Evolutionary conservation across 1,140 invertebrate genomes (phyloP), one percentile per base, ranked within the genome.

Genomic region (Drosophila nigrodunni): DNA sequence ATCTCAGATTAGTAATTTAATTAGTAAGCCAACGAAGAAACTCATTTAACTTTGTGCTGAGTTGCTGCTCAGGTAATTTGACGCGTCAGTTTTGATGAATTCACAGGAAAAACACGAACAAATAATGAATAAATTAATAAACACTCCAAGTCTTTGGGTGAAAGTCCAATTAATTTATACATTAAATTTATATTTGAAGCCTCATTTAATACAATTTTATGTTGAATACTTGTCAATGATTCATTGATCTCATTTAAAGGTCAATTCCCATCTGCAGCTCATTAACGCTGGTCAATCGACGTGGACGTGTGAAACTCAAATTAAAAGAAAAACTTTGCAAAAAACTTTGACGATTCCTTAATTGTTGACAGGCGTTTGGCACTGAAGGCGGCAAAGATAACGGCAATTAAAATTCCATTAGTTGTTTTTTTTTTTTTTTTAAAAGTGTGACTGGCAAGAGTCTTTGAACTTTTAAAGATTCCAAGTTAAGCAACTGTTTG

Each of bases 1-100:
- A 70, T 70, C 75, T 62, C 50, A 67, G 66, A 70, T 74, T 74
- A 69, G 59, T 79, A 72, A 85, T 82, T 82, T 43, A 77, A 76
- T 82, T 83, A 41, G 3, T 15, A 13, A 50, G 39, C 34, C 15
- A 39, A 49, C 11, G 30, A 61, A 54, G 52, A 68, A 77, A 74
- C 64, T 74, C 66, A 74, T 76, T 70, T 77, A 85, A 85, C 77
- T 75, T 86, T 85, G 30, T 13, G 43, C 41, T 39, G 64, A 73
- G 49, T 62, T 6, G 13, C 21, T 49, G 50, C 34, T 13, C 37
- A 47, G 21, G 10, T 35, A 54, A 62, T 65, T 55, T 58, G 35
- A 35, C 15, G 35, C 57, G 37, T 49, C 73, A 43, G 10, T 21
- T 70, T 21, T 30, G 18, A 46, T 62, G 39, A 64, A 64, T 49